Evolutionary conservation across 2,888 invertebrate species (phyloP).

Genomic region (Cremastinae sp.): DNA sequence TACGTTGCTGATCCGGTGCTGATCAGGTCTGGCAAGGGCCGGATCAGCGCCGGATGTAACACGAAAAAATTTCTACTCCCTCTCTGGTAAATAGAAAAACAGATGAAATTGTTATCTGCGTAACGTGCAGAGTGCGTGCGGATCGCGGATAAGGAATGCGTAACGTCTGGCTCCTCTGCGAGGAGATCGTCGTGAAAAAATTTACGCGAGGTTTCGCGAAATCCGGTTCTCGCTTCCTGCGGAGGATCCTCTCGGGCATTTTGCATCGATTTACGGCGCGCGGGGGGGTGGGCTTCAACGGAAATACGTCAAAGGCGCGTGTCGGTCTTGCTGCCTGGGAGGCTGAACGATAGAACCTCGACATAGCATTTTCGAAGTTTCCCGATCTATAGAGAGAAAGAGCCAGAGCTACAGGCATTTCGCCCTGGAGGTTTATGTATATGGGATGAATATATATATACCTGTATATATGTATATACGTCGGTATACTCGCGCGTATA

Average conservation of each 20-base stretch:
- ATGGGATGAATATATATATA: too few relatives aligned
- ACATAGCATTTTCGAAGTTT: conserved; percentile 55
- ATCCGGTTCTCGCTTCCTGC: conserved; percentile 46
- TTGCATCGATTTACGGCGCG: conserved; percentile 50
- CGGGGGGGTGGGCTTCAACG: conserved; percentile 6
- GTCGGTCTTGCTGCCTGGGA: conserved; percentile 43
- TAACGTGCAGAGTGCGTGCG: conserved; percentile 9
- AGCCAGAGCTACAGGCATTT: conserved; percentile 34
- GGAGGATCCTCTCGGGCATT: conserved; percentile 49
- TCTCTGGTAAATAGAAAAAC: too few relatives aligned
- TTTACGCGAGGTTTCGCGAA: conserved; percentile 44
- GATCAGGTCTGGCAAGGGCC: too few relatives aligned
- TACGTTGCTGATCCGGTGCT: too few relatives aligned
- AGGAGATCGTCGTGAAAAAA: conserved; percentile 40
- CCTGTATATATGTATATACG: conserved; percentile 1
- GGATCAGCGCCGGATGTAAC: too few relatives aligned
- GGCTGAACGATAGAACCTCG: conserved; percentile 41
- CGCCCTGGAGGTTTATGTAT: conserved; percentile 11
- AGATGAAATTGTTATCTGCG: not conserved
- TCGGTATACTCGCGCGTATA: not conserved
- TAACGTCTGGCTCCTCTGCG: conserved; percentile 35
- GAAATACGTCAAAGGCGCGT: conserved; percentile 51
- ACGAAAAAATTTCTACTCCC: too few relatives aligned
- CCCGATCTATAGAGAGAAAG: conserved; percentile 24
- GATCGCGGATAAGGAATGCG: conserved; percentile 11